Evolutionary conservation across 2,888 invertebrate species (phyloP).

Genomic region (Galerucella pusilla): DNA sequence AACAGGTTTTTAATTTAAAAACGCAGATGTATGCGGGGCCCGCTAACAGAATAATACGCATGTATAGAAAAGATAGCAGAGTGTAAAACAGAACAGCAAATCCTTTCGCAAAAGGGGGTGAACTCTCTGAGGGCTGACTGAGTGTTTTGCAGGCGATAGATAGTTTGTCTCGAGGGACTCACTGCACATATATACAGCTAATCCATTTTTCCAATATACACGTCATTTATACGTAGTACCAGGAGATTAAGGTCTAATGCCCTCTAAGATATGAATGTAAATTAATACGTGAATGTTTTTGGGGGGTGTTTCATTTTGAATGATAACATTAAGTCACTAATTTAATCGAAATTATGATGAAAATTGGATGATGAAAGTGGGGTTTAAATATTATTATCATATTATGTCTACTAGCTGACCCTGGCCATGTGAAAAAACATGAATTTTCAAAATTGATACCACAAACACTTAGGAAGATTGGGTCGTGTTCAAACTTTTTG

Average conservation of each 20-base stretch:
- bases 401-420: no score
- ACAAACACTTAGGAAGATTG: no score
- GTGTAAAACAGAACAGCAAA: conserved; percentile 50
- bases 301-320: conserved; percentile 39
- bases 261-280: conserved; percentile 52
- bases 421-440: no score
- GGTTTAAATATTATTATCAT: background rate
- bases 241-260: conserved; percentile 55
- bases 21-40: conserved; percentile 34
- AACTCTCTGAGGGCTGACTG: conserved; percentile 55
- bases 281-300: conserved; percentile 43
- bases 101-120: conserved; percentile 47
- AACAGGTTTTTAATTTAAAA: conserved; percentile 41
- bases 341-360: conserved; percentile 3
- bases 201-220: conserved; percentile 65
- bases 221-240: conserved; percentile 63
- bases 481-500: no score
- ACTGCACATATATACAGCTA: conserved; percentile 54
- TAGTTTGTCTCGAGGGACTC: conserved; percentile 62
- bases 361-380: background rate
- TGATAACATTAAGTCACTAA: conserved; percentile 24
- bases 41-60: conserved; percentile 37
- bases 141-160: conserved; percentile 63
- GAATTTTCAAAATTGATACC: no score
- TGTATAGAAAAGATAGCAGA: conserved; percentile 46